Base-by-base conservation (phyloP, 1,140 invertebrate species). In the Rhagoletis zephyria region DNA sequence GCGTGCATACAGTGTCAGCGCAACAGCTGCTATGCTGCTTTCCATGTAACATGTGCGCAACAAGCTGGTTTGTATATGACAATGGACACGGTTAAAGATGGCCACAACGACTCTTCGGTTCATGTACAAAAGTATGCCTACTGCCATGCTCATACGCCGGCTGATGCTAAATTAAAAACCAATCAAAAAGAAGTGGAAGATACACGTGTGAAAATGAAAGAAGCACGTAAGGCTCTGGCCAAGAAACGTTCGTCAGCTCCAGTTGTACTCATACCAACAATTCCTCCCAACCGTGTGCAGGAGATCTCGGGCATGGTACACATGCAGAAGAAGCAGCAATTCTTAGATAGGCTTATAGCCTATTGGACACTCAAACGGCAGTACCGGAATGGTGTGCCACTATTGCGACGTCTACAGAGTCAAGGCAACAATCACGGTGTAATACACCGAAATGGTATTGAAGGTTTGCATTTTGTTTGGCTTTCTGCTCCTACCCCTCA, bases 1-100 rank as follows among this genome's bases (percentile, higher is more conserved):
- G 98, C 98, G 2, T 99, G 98, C 91, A 99, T 99, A 89, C 99
- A 99, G 93, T 99, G 99, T 93, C 97, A 99, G 91, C 97, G 98
- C 90, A 96, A 95, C 88, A 99, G 97, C 93, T 99, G 98, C 93
- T 99, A 99, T 91, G 97, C 97, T 86, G 98, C 98, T 6, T 99
- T 99, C 94, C 99, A 99, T 93, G 98, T 99, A 0, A 99, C 98
- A 0, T 99, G 99, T 94, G 98, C 98, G 0, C 98, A 99, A 93
- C 97, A 98, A 93, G 98, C 98, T 81, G 98, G 98, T 87, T 94
- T 98, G 0, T 95, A 96, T 89, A 99, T 99, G 98, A 97, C 98
- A 93, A 99, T 99, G 96, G 97, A 99, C 91, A 96, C 98, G 0
- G 85, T 86, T 48, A 95, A 96, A 91, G 96, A 97, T 48, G 95